Conservation (phyloP, 2,888 invertebrate species). For the Macaria notata region DNA sequence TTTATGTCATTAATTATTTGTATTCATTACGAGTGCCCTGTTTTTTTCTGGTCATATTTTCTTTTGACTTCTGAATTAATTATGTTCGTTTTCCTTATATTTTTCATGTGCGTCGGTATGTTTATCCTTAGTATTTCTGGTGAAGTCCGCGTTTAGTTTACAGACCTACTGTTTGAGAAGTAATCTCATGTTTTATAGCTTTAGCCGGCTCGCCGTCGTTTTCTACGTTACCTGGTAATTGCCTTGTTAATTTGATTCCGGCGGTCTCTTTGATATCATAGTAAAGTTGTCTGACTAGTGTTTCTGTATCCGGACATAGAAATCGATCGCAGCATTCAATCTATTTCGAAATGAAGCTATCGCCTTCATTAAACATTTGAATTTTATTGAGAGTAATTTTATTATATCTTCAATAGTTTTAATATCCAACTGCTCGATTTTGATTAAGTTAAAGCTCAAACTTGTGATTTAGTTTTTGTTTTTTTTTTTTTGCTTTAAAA, state of each 20-base stretch:
- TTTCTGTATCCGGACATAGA: conserved; percentile 56
- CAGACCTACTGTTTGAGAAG: conserved; percentile 35
- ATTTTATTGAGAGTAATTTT: conserved; percentile 62
- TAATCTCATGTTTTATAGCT: conserved; percentile 58
- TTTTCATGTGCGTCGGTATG: background rate
- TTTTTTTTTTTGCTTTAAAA: no score
- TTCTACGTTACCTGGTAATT: conserved; percentile 70
- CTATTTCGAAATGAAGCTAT: conserved; percentile 61
- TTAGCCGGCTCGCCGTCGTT: conserved; percentile 51
- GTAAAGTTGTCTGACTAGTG: conserved; percentile 63
- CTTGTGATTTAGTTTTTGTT: no score
- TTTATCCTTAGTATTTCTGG: conserved; percentile 8
- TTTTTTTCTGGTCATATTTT: conserved; percentile 10
- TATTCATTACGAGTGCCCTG: conserved; percentile 49
- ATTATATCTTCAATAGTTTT: conserved; percentile 50
- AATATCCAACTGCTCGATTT: conserved; percentile 39
- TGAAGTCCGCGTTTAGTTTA: conserved; percentile 17
- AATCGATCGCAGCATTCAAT: conserved; percentile 55
- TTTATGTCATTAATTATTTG: conserved; percentile 72
- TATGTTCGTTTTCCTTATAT: background rate
- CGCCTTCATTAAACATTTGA: conserved; percentile 63
- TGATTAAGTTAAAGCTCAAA: no score
- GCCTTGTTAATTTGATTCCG: conserved; percentile 74
- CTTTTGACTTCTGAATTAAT: background rate
- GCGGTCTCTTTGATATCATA: conserved; percentile 67